Evolutionary conservation across 1,140 invertebrate species (phyloP).

Genomic region (Drosophila ficusphila): DNA sequence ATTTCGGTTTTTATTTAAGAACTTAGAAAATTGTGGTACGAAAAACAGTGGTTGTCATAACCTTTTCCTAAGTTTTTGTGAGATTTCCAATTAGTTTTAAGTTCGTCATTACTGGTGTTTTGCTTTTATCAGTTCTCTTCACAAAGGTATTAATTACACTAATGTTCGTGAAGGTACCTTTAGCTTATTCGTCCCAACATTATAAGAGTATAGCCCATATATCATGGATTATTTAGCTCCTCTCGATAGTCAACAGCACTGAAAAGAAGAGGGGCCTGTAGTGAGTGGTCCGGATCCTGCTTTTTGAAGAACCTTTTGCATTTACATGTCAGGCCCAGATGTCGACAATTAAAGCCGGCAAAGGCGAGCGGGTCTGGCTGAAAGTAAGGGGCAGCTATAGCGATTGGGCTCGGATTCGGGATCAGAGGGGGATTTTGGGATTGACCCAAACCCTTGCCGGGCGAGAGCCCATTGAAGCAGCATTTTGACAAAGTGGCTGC

Average conservation of each 20-base stretch:
- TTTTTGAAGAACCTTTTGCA: constrained; percentile 70
- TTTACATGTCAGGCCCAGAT: constrained; percentile 74
- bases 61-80: too few relatives aligned
- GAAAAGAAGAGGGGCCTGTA: constrained; percentile 5
- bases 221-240: neutral
- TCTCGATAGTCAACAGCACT: constrained; percentile 1
- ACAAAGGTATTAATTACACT: too few relatives aligned
- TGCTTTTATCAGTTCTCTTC: too few relatives aligned
- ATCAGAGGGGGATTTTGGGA: constrained; percentile 11
- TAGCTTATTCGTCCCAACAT: too few relatives aligned
- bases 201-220: too few relatives aligned
- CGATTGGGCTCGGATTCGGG: constrained; percentile 8
- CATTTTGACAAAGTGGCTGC: constrained; percentile 80
- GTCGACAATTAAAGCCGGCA: constrained; percentile 73
- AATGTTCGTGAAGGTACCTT: too few relatives aligned
- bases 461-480: constrained; percentile 61
- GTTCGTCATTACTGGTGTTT: too few relatives aligned
- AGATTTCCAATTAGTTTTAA: too few relatives aligned
- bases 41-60: too few relatives aligned
- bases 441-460: constrained; percentile 19
- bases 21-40: too few relatives aligned
- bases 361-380: neutral
- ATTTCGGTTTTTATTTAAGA: too few relatives aligned
- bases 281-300: constrained; percentile 15
- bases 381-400: constrained; percentile 15